Conservation (phyloP, 2,888 invertebrate species). For the Drosophila subsilvestris region DNA sequence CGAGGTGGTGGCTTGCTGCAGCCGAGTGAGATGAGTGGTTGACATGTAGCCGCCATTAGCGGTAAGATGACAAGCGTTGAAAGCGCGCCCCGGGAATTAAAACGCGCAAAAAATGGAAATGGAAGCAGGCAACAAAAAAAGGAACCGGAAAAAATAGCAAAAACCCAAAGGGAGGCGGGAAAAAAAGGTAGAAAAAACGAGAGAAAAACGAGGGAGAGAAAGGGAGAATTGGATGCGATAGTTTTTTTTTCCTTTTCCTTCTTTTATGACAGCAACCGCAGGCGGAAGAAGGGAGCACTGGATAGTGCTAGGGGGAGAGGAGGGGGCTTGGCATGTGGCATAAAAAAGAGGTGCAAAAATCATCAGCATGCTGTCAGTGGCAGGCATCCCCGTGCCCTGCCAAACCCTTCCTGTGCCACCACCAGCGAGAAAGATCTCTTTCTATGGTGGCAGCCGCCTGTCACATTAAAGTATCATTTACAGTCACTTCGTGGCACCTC, state of each 20-base stretch:
- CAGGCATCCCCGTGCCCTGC: neutral
- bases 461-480: conserved; percentile 78
- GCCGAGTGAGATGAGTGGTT: conserved; percentile 72
- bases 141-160: conserved; percentile 41
- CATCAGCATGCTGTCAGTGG: conserved; percentile 67
- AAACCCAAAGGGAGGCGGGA: conserved; percentile 7
- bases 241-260: conserved; percentile 49
- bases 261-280: conserved; percentile 62
- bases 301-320: conserved; percentile 1
- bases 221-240: conserved; percentile 56
- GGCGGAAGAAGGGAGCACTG: conserved; percentile 50
- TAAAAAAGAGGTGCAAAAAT: conserved; percentile 73
- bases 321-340: neutral
- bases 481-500: conserved; percentile 57
- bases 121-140: conserved; percentile 3
- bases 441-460: conserved; percentile 49
- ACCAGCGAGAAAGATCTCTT: conserved; percentile 1
- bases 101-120: conserved; percentile 46
- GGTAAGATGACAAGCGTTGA: conserved; percentile 79
- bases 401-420: neutral
- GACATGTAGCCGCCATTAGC: conserved; percentile 80
- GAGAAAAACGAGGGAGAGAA: conserved; percentile 5
- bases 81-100: conserved; percentile 76
- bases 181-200: conserved; percentile 12
- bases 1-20: conserved; percentile 9